Percentiles rank a stretch among this genome's conserved stretches.
These are phyloP conservation scores for Alethe castanea DNA, from an alignment of 2,113 vertebrate species.

Conservation along the genomic window DNA sequence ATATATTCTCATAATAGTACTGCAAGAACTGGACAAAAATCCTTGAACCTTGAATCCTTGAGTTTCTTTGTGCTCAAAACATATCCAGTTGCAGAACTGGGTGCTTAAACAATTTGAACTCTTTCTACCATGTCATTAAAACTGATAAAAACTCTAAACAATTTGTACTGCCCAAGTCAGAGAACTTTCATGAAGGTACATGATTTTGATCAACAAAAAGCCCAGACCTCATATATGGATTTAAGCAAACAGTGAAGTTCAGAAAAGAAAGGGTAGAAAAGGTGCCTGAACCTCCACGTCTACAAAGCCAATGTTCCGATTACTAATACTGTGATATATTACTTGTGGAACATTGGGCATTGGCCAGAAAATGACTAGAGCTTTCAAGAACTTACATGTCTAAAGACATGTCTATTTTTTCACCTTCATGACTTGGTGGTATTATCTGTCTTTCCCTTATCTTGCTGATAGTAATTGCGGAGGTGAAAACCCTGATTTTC, in stretches of 20 bases:
- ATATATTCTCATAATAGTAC: background rate
- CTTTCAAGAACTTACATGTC: background rate
- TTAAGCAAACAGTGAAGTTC: background rate
- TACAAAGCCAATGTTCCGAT: background rate
- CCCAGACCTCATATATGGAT: background rate
- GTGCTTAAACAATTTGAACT: background rate
- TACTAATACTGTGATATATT: background rate
- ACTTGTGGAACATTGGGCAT: background rate
- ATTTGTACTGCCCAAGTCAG: background rate
- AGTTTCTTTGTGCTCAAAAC: background rate
- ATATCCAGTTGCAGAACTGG: background rate
- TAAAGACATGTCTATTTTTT: background rate
- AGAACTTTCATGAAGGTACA: background rate
- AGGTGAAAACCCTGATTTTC: background rate
- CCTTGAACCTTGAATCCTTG: background rate
- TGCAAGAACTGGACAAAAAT: background rate
- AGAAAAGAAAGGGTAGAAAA: background rate
- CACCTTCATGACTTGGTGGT: background rate
- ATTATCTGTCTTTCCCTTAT: background rate
- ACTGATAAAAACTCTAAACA: background rate
- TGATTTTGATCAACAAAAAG: background rate
- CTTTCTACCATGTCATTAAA: background rate
- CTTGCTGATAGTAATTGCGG: background rate
- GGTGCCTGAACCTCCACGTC: background rate
- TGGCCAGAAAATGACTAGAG: background rate